Base-by-base conservation (phyloP, 2,113 vertebrate genomes). In the Phoxinus phoxinus region DNA sequence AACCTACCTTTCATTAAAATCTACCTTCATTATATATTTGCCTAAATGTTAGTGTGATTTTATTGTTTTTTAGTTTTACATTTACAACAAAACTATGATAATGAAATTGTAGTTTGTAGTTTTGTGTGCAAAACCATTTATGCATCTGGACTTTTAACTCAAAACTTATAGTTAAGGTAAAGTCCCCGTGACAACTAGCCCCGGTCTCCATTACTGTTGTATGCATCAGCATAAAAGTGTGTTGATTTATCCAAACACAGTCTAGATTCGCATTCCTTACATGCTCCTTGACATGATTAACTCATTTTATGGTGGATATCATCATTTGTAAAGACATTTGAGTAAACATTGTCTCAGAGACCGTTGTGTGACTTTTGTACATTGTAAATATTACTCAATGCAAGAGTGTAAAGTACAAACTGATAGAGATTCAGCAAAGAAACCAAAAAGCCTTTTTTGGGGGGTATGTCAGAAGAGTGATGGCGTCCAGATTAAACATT, bases 311-410 rank as follows among this genome's bases (percentile, higher is more conserved):
- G 27, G 27, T 12, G 3, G 12, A 41, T 17, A 3, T 3, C 13
- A 61, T 4, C 6, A n/a, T 35, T 59, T 23, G 21, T 7, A 35
- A 77, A 58, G 30, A 32, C 48, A 23, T 77, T 19, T 35, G 2
- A 53, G 48, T 58, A 58, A 58, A 77, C 51, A 77, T 56, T 10
- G 32, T 32, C 75, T 58, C 15, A 30, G 13, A 69, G 32, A 76
- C n/a, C 1, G 0, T 19, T 61, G 59, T 74, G 15, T 32, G 78
- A 32, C 0, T 1, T 91, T 89, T 92, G 89, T 90, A 83, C 89
- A 75, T 41, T 88, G 87, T 90, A 90, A 93, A 87, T 61, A 92
- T 94, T 91, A 84, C 69, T 67, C 83, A 85, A 84, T 23, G 4
- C 61, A 21, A 30, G 25, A 73, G 83, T 27, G 58, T 74, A 85